Evolutionary conservation across 2,113 vertebrate species (phyloP), one percentile per base, ranked within the genome.

Genomic region (Podarcis muralis): DNA sequence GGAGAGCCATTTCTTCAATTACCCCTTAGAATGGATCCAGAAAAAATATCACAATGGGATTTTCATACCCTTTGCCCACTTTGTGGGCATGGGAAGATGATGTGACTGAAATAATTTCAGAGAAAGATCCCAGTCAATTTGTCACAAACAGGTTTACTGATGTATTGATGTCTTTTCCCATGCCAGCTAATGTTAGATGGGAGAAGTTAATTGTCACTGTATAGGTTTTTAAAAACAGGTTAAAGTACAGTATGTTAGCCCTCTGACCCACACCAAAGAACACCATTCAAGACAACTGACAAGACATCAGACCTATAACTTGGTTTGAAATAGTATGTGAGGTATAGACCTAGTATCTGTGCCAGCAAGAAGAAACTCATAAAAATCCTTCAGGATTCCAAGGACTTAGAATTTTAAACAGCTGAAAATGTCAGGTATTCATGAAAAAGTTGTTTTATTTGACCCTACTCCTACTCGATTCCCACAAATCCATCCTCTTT

Each of bases 291-390:
- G 69, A n/a, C 86, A 89, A 87, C 48, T n/a, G 5, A 88, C 0
- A 92, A 69, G 40, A 6, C 59, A 83, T 62, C 69, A 81, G 65
- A 48, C n/a, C 68, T 81, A 88, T 88, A 92, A 66, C 9, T 40
- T 74, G 76, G 15, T 90, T 32, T 83, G 79, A 88, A 92, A 62
- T 0, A 90, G 68, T 40, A 92, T 9, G 88, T 15, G 6, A 69
- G n/a, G 81, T 2, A 88, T 74, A 79, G 65, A 20, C 25, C 86
- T 57, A 88, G 84, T 65, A 43, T 30, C 35, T 77, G 37, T 43
- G 69, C 20, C 57, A 88, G 20, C 84, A 76, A 43, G 0, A 69
- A 83, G 1, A 53, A n/a, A 87, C 69, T 86, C 76, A 66, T 76
- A 40, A 65, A 83, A 22, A 53, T 13, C 13, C 1, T 90, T 92